Percentiles rank a stretch among this genome's conserved stretches.
Conservation (phyloP, 1,140 invertebrate genomes). For the Pygmarrhopalites habei region DNA sequence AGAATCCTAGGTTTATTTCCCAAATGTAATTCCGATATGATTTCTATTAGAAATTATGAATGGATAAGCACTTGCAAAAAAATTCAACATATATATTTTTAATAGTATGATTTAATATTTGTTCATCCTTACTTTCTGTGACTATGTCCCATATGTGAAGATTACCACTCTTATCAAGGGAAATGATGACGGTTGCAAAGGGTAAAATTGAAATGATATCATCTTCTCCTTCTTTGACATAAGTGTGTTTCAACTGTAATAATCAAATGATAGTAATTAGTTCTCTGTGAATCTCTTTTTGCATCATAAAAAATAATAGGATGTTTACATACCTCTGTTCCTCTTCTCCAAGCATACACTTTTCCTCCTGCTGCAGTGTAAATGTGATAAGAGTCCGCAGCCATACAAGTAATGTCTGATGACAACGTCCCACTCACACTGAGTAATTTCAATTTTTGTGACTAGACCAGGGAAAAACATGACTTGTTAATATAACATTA, state of each 20-base stretch:
- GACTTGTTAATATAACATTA: neutral
- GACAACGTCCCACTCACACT: constrained; percentile 74
- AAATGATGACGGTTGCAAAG: constrained; percentile 77
- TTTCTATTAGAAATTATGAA: constrained; percentile 41
- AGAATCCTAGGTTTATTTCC: constrained; percentile 63
- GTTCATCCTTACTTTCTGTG: constrained; percentile 49
- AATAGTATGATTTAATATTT: neutral
- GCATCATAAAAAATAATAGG: neutral
- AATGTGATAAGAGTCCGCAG: constrained; percentile 69
- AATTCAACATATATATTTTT: neutral
- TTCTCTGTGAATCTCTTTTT: too few relatives aligned
- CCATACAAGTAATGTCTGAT: constrained; percentile 72
- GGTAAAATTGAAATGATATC: constrained; percentile 73
- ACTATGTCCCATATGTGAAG: constrained; percentile 82
- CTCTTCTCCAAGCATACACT: constrained; percentile 80
- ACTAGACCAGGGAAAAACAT: constrained; percentile 46
- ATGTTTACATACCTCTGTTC: constrained; percentile 61
- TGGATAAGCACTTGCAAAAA: neutral
- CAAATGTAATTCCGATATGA: constrained; percentile 56
- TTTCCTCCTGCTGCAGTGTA: constrained; percentile 69
- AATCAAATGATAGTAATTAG: constrained; percentile 6
- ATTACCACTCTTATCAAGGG: constrained; percentile 69
- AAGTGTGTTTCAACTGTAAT: constrained; percentile 63
- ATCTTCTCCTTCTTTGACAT: constrained; percentile 64
- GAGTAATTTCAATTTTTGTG: constrained; percentile 69